Conservation (phyloP, 2,888 invertebrate genomes). For the Ormyrus thymus region DNA sequence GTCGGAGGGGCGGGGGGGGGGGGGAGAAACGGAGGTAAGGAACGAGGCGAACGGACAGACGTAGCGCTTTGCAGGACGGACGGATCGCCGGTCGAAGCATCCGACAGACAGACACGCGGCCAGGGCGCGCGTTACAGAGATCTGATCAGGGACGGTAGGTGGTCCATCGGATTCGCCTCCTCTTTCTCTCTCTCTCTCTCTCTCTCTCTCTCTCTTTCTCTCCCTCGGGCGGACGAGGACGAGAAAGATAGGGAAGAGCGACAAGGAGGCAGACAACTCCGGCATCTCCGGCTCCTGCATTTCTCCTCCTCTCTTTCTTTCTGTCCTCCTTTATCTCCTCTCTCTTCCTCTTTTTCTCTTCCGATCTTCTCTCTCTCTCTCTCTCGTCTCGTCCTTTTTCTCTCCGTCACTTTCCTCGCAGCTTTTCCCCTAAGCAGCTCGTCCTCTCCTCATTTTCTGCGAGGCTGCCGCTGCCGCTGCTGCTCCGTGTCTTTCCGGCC, state of each 20-base stretch:
- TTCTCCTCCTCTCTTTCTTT: slow-evolving; percentile 51
- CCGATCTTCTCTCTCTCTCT: slow-evolving; percentile 35
- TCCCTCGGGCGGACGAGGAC: slow-evolving; percentile 1
- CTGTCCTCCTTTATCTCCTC: slow-evolving; percentile 22
- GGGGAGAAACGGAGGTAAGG: slow-evolving; percentile 48
- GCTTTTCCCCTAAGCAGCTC: slow-evolving; percentile 29
- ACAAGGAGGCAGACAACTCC: slow-evolving; percentile 55
- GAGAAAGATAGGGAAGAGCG: slow-evolving; percentile 53
- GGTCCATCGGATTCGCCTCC: slow-evolving; percentile 68
- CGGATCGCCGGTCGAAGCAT: slow-evolving; percentile 60
- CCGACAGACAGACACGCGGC: slow-evolving; percentile 59
- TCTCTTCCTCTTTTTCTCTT: slow-evolving; percentile 35
- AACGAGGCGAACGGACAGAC: slow-evolving; percentile 21
- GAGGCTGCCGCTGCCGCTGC: slow-evolving; percentile 9
- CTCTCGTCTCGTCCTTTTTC: slow-evolving; percentile 26
- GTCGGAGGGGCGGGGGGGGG: slow-evolving; percentile 17
- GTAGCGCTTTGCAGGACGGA: slow-evolving; percentile 53
- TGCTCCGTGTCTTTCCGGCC: background rate
- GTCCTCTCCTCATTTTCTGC: slow-evolving; percentile 45
- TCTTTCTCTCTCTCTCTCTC: slow-evolving; percentile 61
- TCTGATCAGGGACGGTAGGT: slow-evolving; percentile 73
- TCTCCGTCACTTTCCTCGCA: slow-evolving; percentile 43
- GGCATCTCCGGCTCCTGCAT: slow-evolving; percentile 59
- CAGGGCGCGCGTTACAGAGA: slow-evolving; percentile 69
- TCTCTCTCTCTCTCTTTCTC: slow-evolving; percentile 21